These are phyloP conservation scores for Nymphalis io DNA, from an alignment of 1,140 invertebrate species.

Conservation along the genomic window DNA sequence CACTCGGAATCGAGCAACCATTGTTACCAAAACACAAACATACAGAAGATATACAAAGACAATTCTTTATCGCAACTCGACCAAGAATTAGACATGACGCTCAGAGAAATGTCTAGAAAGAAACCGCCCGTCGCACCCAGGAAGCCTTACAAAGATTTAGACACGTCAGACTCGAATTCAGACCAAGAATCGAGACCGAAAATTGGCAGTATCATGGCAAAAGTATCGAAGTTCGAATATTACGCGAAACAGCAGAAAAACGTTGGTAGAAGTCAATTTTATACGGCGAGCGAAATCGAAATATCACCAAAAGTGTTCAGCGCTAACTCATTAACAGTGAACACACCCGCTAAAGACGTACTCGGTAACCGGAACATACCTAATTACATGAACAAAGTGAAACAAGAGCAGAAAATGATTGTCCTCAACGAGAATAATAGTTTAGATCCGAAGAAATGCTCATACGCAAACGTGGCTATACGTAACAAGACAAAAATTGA, in stretches of 20 bases:
- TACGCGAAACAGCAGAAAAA: slow-evolving; percentile 80
- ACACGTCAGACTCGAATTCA: slow-evolving; percentile 61
- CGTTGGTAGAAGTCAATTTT: slow-evolving; percentile 64
- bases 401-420: slow-evolving; percentile 61
- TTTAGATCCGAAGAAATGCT: slow-evolving; percentile 65
- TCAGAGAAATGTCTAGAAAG: slow-evolving; percentile 72
- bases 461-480: slow-evolving; percentile 72
- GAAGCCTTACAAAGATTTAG: slow-evolving; percentile 69
- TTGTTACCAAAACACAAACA: slow-evolving; percentile 62
- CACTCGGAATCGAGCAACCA: slow-evolving; percentile 54
- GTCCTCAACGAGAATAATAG: slow-evolving; percentile 71
- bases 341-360: slow-evolving; percentile 89
- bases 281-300: slow-evolving; percentile 66
- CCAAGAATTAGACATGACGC: slow-evolving; percentile 73
- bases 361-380: slow-evolving; percentile 82
- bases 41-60: slow-evolving; percentile 68
- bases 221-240: slow-evolving; percentile 84
- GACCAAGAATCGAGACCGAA: slow-evolving; percentile 68
- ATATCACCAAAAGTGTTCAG: slow-evolving; percentile 89
- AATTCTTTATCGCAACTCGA: slow-evolving; percentile 64
- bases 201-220: slow-evolving; percentile 81
- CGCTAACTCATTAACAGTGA: slow-evolving; percentile 87
- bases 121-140: slow-evolving; percentile 75
- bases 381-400: slow-evolving; percentile 79
- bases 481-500: slow-evolving; percentile 73